Percentiles rank a stretch among this genome's conserved stretches.
Evolutionary conservation across 2,888 invertebrate genomes (phyloP).

Genomic region (Cephus nigrinus): DNA sequence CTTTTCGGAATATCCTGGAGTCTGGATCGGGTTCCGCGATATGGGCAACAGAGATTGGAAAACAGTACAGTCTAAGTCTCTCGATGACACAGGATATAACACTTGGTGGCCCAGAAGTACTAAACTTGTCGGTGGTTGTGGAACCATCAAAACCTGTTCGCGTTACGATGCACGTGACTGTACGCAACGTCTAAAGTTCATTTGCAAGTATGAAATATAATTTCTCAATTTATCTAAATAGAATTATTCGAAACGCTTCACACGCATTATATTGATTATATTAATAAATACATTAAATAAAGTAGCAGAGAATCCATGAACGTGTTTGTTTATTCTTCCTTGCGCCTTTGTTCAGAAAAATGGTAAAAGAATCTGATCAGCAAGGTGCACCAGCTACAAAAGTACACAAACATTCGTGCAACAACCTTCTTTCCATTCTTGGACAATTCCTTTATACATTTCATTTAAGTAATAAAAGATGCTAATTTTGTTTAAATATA

Average conservation of each 20-base stretch:
- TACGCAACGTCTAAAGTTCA: not conserved
- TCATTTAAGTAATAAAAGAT: not conserved
- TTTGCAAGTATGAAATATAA: not conserved
- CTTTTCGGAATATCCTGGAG: conserved; percentile 1
- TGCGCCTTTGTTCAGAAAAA: not conserved
- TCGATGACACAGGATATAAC: conserved; percentile 14
- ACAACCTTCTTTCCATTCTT: not conserved
- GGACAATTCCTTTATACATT: not conserved
- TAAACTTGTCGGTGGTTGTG: conserved; percentile 1
- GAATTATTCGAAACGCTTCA: not conserved
- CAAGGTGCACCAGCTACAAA: not conserved
- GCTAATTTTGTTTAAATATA: conserved; percentile 13
- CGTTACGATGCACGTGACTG: conserved; percentile 2
- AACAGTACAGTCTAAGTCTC: conserved; percentile 6
- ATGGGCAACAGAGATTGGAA: conserved; percentile 4
- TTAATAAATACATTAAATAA: not conserved
- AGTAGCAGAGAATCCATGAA: not conserved
- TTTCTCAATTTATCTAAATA: not conserved
- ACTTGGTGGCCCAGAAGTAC: conserved; percentile 9
- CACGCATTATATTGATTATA: not conserved
- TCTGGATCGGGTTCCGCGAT: conserved; percentile 18
- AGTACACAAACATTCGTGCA: not conserved
- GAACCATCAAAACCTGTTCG: conserved; percentile 13
- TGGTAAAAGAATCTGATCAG: not conserved
- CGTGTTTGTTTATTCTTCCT: not conserved